Percentiles rank a stretch among this genome's conserved stretches.
Evolutionary conservation across 2,113 vertebrate genomes (phyloP).

Genomic region (Asarcornis scutulata): DNA sequence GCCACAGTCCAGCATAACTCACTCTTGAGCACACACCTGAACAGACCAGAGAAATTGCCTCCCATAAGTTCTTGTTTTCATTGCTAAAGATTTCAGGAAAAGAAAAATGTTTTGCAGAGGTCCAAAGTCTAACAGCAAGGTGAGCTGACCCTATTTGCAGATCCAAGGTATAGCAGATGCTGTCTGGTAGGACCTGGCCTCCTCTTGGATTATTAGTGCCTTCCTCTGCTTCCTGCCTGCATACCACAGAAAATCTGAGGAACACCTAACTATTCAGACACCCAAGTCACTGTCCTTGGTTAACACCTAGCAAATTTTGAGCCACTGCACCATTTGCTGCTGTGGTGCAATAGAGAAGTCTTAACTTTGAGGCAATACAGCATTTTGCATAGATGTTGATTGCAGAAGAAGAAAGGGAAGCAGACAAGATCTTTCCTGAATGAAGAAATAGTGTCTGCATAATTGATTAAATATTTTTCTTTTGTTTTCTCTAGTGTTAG

Average conservation of each 20-base stretch:
- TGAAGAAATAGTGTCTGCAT: neutral
- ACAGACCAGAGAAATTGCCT: rapidly evolving
- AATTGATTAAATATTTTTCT: neutral
- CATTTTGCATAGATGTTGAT: neutral
- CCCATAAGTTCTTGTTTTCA: neutral
- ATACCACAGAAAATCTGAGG: neutral
- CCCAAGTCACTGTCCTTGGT: neutral
- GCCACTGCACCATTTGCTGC: neutral
- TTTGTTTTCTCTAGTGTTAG: neutral
- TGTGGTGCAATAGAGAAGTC: rapidly evolving
- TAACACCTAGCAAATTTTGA: neutral
- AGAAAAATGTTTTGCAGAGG: neutral
- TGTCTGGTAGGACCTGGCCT: neutral
- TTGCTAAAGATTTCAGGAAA: rapidly evolving
- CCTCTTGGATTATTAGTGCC: neutral
- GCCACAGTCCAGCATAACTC: neutral
- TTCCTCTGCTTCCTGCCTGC: neutral
- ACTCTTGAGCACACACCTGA: neutral
- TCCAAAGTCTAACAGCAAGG: neutral
- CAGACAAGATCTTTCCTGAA: neutral
- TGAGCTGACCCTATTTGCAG: neutral
- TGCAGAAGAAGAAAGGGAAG: neutral
- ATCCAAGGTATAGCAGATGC: too few relatives aligned
- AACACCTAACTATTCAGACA: neutral
- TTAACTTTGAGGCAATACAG: neutral